Conservation (phyloP, 2,113 vertebrate genomes). For the Morone chrysops region DNA sequence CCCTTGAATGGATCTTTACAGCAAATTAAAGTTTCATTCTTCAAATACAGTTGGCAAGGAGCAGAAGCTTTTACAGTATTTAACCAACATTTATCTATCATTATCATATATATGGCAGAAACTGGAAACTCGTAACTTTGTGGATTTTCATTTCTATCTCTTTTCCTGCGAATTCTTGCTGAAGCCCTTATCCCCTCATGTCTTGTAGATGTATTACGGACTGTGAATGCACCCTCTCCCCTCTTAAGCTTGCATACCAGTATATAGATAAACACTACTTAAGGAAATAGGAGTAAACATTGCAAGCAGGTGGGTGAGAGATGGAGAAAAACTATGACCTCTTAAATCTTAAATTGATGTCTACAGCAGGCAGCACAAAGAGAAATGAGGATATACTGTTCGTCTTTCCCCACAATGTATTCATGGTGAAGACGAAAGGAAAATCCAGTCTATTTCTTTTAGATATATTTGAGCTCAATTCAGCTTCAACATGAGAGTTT, state of each 20-base stretch:
- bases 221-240: neutral
- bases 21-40: neutral
- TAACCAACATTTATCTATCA: neutral
- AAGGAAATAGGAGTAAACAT: slow-evolving; percentile 48
- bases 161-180: neutral
- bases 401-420: neutral
- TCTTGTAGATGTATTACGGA: slow-evolving; percentile 1
- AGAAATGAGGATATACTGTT: neutral
- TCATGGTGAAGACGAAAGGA: too few species aligned
- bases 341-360: slow-evolving; percentile 1
- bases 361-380: neutral
- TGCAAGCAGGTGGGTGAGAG: slow-evolving; percentile 27
- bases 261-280: slow-evolving; percentile 54
- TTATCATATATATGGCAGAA: neutral
- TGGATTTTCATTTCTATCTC: neutral
- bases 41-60: neutral
- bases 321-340: slow-evolving; percentile 6
- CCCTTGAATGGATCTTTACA: neutral
- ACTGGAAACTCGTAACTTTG: neutral
- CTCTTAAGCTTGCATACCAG: slow-evolving; percentile 49
- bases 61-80: neutral
- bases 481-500: too few species aligned
- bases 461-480: too few species aligned
- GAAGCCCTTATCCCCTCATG: slow-evolving; percentile 4
- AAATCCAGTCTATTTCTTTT: too few species aligned